A percentile compares a stretch with the other conserved stretches of the same genome.
These are phyloP conservation scores for Endotricha flammealis DNA, from an alignment of 2,888 invertebrate species.

Conservation along the genomic window DNA sequence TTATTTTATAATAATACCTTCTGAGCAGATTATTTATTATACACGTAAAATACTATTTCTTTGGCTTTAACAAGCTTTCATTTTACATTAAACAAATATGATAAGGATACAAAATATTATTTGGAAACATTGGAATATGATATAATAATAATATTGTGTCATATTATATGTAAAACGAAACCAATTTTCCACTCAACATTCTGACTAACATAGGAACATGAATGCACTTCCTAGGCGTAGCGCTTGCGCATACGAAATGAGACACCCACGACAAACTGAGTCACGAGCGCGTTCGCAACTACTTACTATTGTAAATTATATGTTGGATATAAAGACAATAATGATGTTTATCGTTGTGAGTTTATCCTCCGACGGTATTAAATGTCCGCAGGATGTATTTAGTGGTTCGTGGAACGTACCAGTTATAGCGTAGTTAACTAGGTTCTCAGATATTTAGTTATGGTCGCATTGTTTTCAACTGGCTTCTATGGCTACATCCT, in stretches of 20 bases:
- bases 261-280: constrained; percentile 52
- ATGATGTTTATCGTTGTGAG: constrained; percentile 32
- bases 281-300: constrained; percentile 38
- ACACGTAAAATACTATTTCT: too few relatives aligned
- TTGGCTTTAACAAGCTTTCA: too few relatives aligned
- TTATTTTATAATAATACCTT: too few relatives aligned
- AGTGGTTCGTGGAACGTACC: constrained; percentile 30
- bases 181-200: constrained; percentile 34
- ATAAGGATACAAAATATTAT: too few relatives aligned
- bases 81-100: too few relatives aligned
- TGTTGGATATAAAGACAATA: constrained; percentile 34
- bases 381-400: constrained; percentile 42
- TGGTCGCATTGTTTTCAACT: not conserved
- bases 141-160: too few relatives aligned
- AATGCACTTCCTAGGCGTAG: constrained; percentile 64
- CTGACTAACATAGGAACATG: constrained; percentile 35
- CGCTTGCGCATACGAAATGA: constrained; percentile 57
- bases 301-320: constrained; percentile 27
- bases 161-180: not conserved
- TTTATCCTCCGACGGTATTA: constrained; percentile 33
- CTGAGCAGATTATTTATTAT: too few relatives aligned
- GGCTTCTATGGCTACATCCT: too few relatives aligned
- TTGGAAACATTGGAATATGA: too few relatives aligned
- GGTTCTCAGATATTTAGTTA: not conserved
- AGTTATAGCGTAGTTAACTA: not conserved